A percentile compares a stretch with the other conserved stretches of the same genome.
These are phyloP conservation scores for Meteorus cinctellus DNA, from an alignment of 2,888 invertebrate genomes.

Conservation along the genomic window DNA sequence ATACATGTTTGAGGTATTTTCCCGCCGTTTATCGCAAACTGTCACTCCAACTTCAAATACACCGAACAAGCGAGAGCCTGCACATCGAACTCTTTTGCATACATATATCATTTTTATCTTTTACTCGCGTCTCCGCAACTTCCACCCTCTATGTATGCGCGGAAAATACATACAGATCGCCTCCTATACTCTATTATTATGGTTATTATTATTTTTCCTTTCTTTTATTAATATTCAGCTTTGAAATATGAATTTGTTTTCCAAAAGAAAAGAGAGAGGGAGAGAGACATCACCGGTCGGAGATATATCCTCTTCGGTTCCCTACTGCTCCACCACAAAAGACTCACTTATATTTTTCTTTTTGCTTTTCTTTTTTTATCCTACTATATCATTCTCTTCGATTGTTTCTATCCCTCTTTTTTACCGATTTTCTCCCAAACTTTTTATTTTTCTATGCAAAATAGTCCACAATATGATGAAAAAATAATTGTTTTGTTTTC, in stretches of 20 bases:
- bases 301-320: conserved; percentile 10
- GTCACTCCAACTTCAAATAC: conserved; percentile 46
- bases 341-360: conserved; percentile 27
- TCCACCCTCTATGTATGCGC: conserved; percentile 21
- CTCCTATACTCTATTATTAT: neutral
- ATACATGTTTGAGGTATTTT: conserved; percentile 15
- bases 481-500: neutral
- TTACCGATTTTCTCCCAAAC: conserved; percentile 41
- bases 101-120: conserved; percentile 67
- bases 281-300: conserved; percentile 36
- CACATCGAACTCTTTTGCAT: conserved; percentile 1
- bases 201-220: conserved; percentile 1
- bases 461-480: conserved; percentile 5
- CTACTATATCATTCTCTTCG: conserved; percentile 52
- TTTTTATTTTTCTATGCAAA: conserved; percentile 22
- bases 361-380: neutral
- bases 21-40: conserved; percentile 47
- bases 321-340: conserved; percentile 38
- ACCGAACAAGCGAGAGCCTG: conserved; percentile 36
- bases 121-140: conserved; percentile 51
- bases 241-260: conserved; percentile 68
- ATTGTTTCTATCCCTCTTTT: conserved; percentile 58
- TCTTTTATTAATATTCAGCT: conserved; percentile 43
- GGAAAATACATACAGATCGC: conserved; percentile 11
- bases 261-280: conserved; percentile 43